These are phyloP conservation scores for Branchellion lobata DNA, from an alignment of 2,888 invertebrate species.

Conservation along the genomic window DNA sequence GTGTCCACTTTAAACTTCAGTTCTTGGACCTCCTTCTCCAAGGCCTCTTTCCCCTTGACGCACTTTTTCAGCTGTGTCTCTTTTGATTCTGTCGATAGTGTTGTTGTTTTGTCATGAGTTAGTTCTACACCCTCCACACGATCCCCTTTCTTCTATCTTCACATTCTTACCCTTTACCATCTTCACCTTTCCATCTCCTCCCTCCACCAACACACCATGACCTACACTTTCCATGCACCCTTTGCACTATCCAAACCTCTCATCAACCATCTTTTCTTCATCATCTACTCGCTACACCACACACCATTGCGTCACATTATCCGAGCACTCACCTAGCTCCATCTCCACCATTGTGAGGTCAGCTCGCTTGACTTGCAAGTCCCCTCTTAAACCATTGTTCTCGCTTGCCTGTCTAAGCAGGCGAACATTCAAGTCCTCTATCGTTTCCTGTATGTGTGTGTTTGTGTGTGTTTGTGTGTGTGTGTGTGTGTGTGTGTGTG, in stretches of 20 bases:
- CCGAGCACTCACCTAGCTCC: slow-evolving; percentile 7
- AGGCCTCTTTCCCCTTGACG: not conserved
- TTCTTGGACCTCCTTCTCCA: not conserved
- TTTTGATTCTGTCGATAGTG: not conserved
- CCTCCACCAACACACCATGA: no score
- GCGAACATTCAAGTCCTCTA: not conserved
- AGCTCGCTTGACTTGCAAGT: not conserved
- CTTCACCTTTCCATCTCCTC: no score
- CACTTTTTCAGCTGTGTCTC: not conserved
- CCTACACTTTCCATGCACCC: no score
- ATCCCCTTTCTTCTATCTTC: no score
- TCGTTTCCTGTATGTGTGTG: not conserved
- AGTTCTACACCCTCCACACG: no score
- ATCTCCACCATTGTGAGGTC: not conserved
- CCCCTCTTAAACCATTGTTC: not conserved
- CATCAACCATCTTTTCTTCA: no score
- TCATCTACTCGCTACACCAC: no score
- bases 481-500: not conserved
- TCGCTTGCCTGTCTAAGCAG: not conserved
- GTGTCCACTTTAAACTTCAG: not conserved
- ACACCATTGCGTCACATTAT: no score
- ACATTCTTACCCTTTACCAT: no score
- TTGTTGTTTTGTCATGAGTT: no score
- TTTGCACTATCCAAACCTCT: no score
- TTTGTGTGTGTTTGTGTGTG: no score